Evolutionary conservation across 2,888 invertebrate species (phyloP), one percentile per base, ranked within the genome.

Genomic region (Lordiphosa fenestrarum): DNA sequence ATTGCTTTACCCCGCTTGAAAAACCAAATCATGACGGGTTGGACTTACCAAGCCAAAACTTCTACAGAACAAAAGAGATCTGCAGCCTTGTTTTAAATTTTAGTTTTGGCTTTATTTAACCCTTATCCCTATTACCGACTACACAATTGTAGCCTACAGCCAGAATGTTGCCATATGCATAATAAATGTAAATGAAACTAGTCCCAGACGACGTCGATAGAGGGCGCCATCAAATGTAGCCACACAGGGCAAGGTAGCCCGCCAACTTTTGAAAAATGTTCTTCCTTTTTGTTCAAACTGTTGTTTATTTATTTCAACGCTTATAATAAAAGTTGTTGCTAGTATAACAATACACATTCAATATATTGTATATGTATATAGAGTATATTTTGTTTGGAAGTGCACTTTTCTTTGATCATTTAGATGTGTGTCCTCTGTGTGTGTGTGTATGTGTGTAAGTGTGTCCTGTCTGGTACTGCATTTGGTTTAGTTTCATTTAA

Each of bases 261-360:
- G 35, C 9, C 1, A 7, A 30, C 7, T 15, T 6, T n/a, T 48
- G 12, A 25, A 12, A 36, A 12, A 12, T 13, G 3, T 36, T 38
- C 39, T 38, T 25, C 0, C 5, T 12, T 23, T 73, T 63, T 81
- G 77, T 69, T 84, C 77, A 78, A 84, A 78, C 80, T 55, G 65
- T 78, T 55, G 65, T 78, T 84, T 84, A 81, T 84, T 84, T 84
- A 81, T 71, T 84, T 81, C 84, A 78, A 78, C 78, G 82, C 78
- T 78, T 84, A 84, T 74, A 63, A 69, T 84, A 66, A 81, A 78
- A 6, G 53, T 77, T 10, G 5, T 13, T 30, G 30, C 15, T 81
- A 63, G 72, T 63, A 65, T 80, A 76, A 76, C 83, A 76, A 70
- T 80, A 83, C 70, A 80, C 61, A 69, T 78, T 78, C 64, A 53